Evolutionary conservation across 92 coral and sea anemone genomes (phyloP), one percentile per base, ranked within the genome.

Genomic region (Pocillopora grandis): DNA sequence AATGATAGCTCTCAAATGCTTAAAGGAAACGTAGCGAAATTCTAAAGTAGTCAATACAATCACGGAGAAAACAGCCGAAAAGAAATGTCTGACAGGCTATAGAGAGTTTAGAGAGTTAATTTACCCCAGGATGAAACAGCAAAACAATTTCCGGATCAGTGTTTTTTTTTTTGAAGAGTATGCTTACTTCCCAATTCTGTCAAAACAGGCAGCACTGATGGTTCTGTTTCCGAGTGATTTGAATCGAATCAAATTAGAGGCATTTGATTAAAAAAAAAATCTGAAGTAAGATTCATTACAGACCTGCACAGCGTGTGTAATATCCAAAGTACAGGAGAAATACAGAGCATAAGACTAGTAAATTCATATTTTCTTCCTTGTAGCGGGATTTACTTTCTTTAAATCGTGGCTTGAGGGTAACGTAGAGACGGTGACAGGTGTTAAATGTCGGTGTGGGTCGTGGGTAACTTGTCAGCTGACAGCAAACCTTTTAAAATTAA

Each of bases 301-400:
- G 56, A 80, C 84, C 84, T 80, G 76, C 19, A 5, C 56, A 80
- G 33, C 19, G 19, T 6, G 68, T 5, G 3, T 19, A 35, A n/a
- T 27, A 70, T 35, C 67, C 84, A 1, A 80, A n/a, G 58, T 57
- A 57, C 12, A 80, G 72, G 11, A 80, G 64, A 19, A 12, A 23
- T 9, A 58, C 76, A 16, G 42, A 16, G 58, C 59, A 23, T 52
- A 57, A 80, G 20, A 80, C 12, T 10, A 13, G 52, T 9, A 19
- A 70, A 33, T 58, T 69, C 84, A 80, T 80, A 14, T 18, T 27
- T 21, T 15, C 18, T 55, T 18, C 7, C 18, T 1, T 12, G 58
- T 20, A 2, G 59, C 5, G 1, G 81, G 52, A 42, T 7, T 7
- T 42, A 3, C 52, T 42, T 42, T 42, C 21, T 63, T n/a, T 33